These are phyloP conservation scores for Icerya purchasi DNA, from an alignment of 2,888 invertebrate species.

Conservation along the genomic window DNA sequence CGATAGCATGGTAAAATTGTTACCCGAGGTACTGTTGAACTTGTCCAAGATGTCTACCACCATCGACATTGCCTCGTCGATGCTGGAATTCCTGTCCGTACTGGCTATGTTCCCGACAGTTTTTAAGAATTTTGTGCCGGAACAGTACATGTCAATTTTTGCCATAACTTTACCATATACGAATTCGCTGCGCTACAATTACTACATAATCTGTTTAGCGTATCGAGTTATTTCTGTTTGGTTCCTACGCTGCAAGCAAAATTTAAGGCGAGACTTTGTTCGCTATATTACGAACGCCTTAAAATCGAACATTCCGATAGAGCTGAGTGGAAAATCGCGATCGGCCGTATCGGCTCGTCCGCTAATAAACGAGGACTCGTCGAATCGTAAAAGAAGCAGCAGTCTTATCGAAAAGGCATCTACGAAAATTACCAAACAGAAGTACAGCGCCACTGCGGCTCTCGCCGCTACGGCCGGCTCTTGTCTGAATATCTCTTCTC, in stretches of 20 bases:
- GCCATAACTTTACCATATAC: constrained; percentile 89
- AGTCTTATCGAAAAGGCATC: constrained; percentile 51
- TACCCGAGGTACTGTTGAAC: constrained; percentile 65
- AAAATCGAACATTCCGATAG: constrained; percentile 66
- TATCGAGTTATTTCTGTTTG: constrained; percentile 93
- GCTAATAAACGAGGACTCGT: constrained; percentile 38
- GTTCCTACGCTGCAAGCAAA: constrained; percentile 84
- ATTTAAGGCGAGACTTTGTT: constrained; percentile 72
- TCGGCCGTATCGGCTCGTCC: background rate
- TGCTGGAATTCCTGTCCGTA: constrained; percentile 76
- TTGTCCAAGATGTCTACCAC: constrained; percentile 84
- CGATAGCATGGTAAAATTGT: constrained; percentile 70
- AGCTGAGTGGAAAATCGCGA: constrained; percentile 28
- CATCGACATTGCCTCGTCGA: constrained; percentile 73
- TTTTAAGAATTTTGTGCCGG: constrained; percentile 69
- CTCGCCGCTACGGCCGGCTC: constrained; percentile 21
- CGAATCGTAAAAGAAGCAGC: constrained; percentile 61
- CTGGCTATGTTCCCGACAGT: constrained; percentile 72
- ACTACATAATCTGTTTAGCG: constrained; percentile 84
- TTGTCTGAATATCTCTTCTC: constrained; percentile 2
- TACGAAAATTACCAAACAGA: background rate
- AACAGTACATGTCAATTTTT: constrained; percentile 90
- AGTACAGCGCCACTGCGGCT: background rate
- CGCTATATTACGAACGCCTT: constrained; percentile 65
- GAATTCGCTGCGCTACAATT: constrained; percentile 87